phyloP scores from a whole-genome alignment of 53 echinoderm and acorn worm genomes.

The Actinopyga echinites region DNA sequence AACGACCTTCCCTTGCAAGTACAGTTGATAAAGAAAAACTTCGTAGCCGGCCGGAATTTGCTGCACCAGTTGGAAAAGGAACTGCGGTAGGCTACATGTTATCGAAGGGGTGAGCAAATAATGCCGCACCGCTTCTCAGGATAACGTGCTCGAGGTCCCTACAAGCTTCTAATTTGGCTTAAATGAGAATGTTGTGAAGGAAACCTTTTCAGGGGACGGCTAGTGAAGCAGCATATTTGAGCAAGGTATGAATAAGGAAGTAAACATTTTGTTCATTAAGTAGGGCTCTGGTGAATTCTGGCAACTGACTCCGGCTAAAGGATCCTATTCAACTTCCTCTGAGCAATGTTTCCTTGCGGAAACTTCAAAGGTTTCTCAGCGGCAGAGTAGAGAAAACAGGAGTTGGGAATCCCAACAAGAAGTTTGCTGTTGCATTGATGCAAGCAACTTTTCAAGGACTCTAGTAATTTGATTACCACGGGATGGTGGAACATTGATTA shows the following conservation, averaged over 20 bases:
- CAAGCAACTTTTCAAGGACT: neutral
- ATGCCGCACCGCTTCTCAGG: no score
- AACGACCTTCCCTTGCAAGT: no score
- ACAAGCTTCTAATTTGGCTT: neutral
- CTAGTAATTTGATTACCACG: constrained; percentile 17
- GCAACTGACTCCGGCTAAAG: constrained; percentile 30
- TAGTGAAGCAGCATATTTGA: constrained; percentile 7
- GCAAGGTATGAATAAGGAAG: constrained; percentile 3
- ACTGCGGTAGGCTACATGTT: no score
- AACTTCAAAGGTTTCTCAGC: constrained; percentile 24
- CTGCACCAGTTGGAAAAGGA: no score
- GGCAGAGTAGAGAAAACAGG: constrained; percentile 2
- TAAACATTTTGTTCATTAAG: constrained; percentile 27
- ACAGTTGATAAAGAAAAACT: no score
- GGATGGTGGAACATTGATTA: neutral
- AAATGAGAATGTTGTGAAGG: constrained; percentile 26
- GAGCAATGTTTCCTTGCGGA: constrained; percentile 31
- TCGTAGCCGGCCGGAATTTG: no score
- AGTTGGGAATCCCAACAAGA: constrained; percentile 1
- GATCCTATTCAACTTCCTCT: neutral
- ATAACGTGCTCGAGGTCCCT: no score
- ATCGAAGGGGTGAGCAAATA: no score
- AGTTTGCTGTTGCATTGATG: neutral
- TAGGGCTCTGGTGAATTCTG: constrained; percentile 16
- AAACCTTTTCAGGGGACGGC: neutral